Percentiles rank a stretch among this genome's conserved stretches.
phyloP scores from a whole-genome alignment of 2,113 vertebrate species.

The Phainopepla nitens region DNA sequence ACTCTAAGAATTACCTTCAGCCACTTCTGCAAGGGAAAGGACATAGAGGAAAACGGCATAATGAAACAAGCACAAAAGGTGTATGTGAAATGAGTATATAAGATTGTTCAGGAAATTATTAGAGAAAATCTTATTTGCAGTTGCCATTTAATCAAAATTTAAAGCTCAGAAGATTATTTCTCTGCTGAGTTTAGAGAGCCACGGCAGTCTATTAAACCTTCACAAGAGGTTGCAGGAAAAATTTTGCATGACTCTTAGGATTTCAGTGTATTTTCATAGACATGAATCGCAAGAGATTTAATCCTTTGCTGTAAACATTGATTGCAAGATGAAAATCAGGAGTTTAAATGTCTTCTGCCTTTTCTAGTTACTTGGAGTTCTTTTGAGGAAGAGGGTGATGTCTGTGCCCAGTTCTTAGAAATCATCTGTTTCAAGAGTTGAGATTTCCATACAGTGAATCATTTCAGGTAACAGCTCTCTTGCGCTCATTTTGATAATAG shows the following conservation, averaged over 20 bases:
- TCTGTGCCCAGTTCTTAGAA: neutral
- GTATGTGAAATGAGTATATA: neutral
- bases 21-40: neutral
- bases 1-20: neutral
- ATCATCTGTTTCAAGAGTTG: neutral
- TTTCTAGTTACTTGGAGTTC: neutral
- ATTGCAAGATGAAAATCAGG: neutral
- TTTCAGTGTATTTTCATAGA: neutral
- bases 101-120: neutral
- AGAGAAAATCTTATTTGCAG: neutral
- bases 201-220: neutral
- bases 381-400: neutral
- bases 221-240: neutral
- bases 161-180: neutral
- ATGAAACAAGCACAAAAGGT: neutral
- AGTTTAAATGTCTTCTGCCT: neutral
- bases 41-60: neutral
- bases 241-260: neutral
- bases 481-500: neutral
- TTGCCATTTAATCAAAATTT: neutral
- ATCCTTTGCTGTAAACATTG: neutral
- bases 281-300: neutral
- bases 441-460: constrained; percentile 25
- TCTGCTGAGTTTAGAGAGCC: neutral
- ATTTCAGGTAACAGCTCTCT: neutral